Percentiles rank a stretch among this genome's conserved stretches.
phyloP scores from a whole-genome alignment of 2,113 vertebrate species.

The Cettia cetti region DNA sequence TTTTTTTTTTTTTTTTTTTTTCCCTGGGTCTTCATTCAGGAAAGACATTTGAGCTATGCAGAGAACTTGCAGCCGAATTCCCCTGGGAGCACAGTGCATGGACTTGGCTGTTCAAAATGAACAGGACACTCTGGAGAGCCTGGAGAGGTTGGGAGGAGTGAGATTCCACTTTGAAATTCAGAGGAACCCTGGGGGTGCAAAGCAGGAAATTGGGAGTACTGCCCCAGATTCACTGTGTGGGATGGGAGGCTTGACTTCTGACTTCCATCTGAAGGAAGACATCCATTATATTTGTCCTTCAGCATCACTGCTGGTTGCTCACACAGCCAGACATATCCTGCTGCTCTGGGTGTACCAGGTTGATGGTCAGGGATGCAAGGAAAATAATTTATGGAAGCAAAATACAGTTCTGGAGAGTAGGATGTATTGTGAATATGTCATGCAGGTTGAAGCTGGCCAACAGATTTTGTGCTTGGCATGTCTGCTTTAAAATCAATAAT shows the following conservation, averaged over 20 bases:
- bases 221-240: not conserved
- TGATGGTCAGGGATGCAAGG: not conserved
- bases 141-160: not conserved
- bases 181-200: not conserved
- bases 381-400: not conserved
- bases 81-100: not conserved
- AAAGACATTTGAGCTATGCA: not conserved
- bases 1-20: not conserved
- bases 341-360: not conserved
- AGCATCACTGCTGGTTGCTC: not conserved
- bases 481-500: not conserved
- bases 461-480: not conserved
- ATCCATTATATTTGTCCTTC: not conserved
- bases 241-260: not conserved
- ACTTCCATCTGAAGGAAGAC: not conserved
- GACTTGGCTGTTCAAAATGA: not conserved
- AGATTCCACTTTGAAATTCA: not conserved
- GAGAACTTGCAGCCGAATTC: not conserved
- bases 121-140: not conserved
- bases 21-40: not conserved
- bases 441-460: not conserved
- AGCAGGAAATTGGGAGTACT: not conserved
- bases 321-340: not conserved
- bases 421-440: not conserved
- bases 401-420: not conserved